Evolutionary conservation across 2,113 vertebrate genomes (phyloP), one percentile per base, ranked within the genome.

Genomic region (Sarotherodon lohbergeri): DNA sequence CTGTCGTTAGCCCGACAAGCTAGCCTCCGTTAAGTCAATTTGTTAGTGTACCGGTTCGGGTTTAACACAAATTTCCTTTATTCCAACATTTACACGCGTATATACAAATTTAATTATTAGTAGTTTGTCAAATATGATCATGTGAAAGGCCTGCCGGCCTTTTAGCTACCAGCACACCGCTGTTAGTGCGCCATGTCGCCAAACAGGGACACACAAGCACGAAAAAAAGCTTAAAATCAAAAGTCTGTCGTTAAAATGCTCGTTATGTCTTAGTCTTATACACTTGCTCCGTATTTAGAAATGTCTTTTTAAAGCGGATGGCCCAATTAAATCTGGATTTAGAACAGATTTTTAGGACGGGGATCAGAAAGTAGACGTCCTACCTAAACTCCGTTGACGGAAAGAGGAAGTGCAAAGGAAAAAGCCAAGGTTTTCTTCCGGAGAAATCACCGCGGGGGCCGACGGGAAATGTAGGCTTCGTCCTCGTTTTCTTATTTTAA

Each of bases 331-430:
- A 76, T 9, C 2, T 7, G 39, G 96, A 96, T 97, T 95, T 89
- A 76, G 9, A 57, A 2, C 10, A 80, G 96, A 96, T 97, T 93
- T 6, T 6, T 1, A 27, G 1, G 1, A 17, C 16, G 46, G 61
- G 88, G 82, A 88, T 36, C n/a, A n/a, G 1, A 39, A 24, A n/a
- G 4, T 50, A 19, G 59, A 48, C 24, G 3, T 16, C 95, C 12
- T 96, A 97, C 97, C 96, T 96, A 96, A 95, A 96, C 95, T 93
- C 96, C 95, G 95, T 48, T 94, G 95, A 95, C 92, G 95, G 93
- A 96, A 96, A 97, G 96, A 97, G 96, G 96, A 96, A 96, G 95
- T 80, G 6, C 2, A 55, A 86, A 78, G 82, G 41, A 4, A 10
- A 10, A 54, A 52, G 11, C 71, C 7, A 19, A 81, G 88, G 66